A percentile compares a stretch with the other conserved stretches of the same genome.
phyloP scores from a whole-genome alignment of 2,113 vertebrate species.

The Neodontobutis hainanensis region DNA sequence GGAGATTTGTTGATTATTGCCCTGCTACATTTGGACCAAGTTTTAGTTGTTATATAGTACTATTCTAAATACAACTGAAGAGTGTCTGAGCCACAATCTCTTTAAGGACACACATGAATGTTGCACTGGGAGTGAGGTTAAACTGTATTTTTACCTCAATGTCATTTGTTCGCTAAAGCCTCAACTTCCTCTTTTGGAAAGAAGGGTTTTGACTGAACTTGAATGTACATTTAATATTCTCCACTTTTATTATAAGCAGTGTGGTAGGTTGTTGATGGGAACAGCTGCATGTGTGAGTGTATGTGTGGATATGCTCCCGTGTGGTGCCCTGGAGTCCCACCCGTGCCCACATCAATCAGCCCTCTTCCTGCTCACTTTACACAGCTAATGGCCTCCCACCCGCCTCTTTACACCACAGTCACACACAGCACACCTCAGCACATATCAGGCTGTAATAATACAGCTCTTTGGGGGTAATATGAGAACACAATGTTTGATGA shows the following conservation, averaged over 20 bases:
- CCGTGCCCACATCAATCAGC: conserved; percentile 59
- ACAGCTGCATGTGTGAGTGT: conserved; percentile 31
- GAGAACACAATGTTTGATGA: conserved; percentile 4
- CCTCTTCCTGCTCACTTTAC: conserved; percentile 52
- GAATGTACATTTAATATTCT: conserved; percentile 37
- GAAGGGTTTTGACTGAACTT: conserved; percentile 35
- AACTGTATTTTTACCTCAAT: too few species aligned
- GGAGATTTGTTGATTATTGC: not conserved
- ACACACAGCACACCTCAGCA: conserved; percentile 16
- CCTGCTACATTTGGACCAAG: not conserved
- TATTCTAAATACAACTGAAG: conserved; percentile 2
- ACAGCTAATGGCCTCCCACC: conserved; percentile 44
- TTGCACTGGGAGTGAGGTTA: conserved; percentile 34
- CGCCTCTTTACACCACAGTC: conserved; percentile 14
- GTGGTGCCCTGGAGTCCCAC: conserved; percentile 38
- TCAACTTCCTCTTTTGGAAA: too few species aligned
- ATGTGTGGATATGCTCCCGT: conserved; percentile 8
- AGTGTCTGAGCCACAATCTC: conserved; percentile 19
- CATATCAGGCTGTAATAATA: conserved; percentile 1
- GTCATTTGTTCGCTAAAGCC: too few species aligned
- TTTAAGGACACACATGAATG: conserved; percentile 35
- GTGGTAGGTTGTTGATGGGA: conserved; percentile 16
- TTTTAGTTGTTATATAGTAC: too few species aligned
- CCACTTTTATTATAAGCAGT: conserved; percentile 36
- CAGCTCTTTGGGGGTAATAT: not conserved